phyloP scores from a whole-genome alignment of 2,797 vertebrate genomes.

The Notolabrus celidotus region DNA sequence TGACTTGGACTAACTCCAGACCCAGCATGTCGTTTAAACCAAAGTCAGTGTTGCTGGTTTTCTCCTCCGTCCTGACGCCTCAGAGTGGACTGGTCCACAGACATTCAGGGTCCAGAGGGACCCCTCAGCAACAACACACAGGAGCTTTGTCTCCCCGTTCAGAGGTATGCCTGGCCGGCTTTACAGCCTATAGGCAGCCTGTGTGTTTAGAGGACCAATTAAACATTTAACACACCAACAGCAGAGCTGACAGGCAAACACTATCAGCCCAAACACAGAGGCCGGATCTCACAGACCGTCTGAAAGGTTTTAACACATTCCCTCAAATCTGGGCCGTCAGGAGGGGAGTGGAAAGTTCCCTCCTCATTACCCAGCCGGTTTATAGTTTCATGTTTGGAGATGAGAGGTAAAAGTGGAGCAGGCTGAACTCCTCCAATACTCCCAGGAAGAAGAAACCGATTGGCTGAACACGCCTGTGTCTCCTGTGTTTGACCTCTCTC shows the following conservation, averaged over 20 bases:
- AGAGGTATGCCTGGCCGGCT: conserved; percentile 11
- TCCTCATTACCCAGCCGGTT: conserved; percentile 33
- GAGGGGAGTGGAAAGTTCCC: conserved; percentile 29
- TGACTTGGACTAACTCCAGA: neutral
- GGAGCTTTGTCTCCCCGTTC: conserved; percentile 22
- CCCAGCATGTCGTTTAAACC: neutral
- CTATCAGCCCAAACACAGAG: conserved; percentile 33
- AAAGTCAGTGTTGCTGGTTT: neutral
- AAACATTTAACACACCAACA: conserved; percentile 62
- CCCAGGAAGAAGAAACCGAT: neutral
- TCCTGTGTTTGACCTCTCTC: conserved; percentile 5
- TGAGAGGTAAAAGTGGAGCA: conserved; percentile 6
- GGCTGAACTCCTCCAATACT: neutral
- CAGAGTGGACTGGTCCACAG: conserved; percentile 1
- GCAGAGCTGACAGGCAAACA: conserved; percentile 61
- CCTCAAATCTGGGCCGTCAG: conserved; percentile 22
- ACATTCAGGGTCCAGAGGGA: conserved; percentile 36
- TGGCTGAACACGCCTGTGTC: conserved; percentile 14
- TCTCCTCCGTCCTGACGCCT: conserved; percentile 8
- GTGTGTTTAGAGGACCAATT: conserved; percentile 45
- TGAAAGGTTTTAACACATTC: conserved; percentile 55
- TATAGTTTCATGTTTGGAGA: conserved; percentile 8
- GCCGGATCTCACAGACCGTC: conserved; percentile 61
- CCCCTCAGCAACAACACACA: conserved; percentile 25
- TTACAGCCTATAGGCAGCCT: conserved; percentile 10